phyloP scores from a whole-genome alignment of 2,113 vertebrate genomes.

The Burhinus bistriatus region DNA sequence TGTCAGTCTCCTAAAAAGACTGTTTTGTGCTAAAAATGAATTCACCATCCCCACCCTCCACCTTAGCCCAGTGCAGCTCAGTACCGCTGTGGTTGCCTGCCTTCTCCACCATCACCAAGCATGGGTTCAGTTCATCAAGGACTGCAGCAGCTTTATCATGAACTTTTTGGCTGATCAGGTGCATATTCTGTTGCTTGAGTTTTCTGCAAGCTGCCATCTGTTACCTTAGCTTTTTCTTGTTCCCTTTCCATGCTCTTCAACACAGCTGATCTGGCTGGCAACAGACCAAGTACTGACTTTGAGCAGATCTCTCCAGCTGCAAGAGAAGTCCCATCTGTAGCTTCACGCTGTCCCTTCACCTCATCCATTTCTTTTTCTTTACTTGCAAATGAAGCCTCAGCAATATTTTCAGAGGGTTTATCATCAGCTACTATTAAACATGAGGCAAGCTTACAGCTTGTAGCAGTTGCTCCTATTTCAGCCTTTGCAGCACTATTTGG shows the following conservation, averaged over 20 bases:
- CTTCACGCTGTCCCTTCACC: conserved; percentile 24
- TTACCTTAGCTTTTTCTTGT: neutral
- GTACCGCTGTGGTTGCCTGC: neutral
- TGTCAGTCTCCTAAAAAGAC: neutral
- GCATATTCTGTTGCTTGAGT: conserved; percentile 30
- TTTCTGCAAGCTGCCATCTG: conserved; percentile 58
- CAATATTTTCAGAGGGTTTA: conserved; percentile 24
- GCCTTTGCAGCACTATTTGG: neutral
- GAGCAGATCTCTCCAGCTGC: conserved; percentile 27
- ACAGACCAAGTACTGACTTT: conserved; percentile 11
- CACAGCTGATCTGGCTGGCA: conserved; percentile 44
- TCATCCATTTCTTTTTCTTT: neutral
- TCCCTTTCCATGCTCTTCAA: neutral
- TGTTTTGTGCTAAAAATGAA: neutral
- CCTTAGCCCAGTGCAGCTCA: neutral
- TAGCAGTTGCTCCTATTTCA: neutral
- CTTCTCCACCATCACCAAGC: neutral
- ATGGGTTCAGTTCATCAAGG: neutral
- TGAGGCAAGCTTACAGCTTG: neutral
- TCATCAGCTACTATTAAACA: neutral
- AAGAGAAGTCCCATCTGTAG: neutral
- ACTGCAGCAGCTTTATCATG: neutral
- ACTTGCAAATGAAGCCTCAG: neutral
- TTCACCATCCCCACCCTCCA: neutral
- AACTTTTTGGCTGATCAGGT: conserved; percentile 13